A percentile compares a stretch with the other conserved stretches of the same genome.
phyloP scores from a whole-genome alignment of 53 echinoderm and acorn worm genomes.

The Crossaster papposus region DNA sequence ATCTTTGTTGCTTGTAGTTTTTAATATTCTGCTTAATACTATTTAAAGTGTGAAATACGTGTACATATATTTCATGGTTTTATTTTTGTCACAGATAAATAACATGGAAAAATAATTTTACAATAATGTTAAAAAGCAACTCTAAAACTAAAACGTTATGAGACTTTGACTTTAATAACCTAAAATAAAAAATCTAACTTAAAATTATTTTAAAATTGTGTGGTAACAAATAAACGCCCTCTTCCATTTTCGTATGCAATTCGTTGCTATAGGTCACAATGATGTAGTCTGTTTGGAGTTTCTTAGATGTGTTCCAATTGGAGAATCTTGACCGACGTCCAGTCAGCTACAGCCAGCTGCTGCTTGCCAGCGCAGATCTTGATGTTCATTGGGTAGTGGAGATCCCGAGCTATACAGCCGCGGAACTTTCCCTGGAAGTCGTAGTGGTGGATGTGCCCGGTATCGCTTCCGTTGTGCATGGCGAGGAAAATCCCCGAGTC shows the following conservation, averaged over 20 bases:
- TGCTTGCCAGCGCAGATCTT: slow-evolving; percentile 34
- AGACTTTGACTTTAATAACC: no score
- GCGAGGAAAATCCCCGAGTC: slow-evolving; percentile 38
- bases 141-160: no score
- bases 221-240: no score
- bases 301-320: slow-evolving; percentile 37
- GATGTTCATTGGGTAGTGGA: slow-evolving; percentile 51
- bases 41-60: no score
- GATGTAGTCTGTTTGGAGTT: background rate
- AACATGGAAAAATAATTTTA: no score
- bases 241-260: background rate
- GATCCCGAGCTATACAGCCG: slow-evolving; percentile 17
- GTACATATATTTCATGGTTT: no score
- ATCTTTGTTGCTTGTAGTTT: no score
- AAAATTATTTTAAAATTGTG: no score
- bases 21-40: no score
- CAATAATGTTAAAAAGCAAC: no score
- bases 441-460: slow-evolving; percentile 50
- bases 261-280: background rate
- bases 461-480: slow-evolving; percentile 50
- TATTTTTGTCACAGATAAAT: no score
- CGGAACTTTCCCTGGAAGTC: slow-evolving; percentile 35
- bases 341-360: slow-evolving; percentile 46
- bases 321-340: slow-evolving; percentile 56
- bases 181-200: no score